phyloP scores from a whole-genome alignment of 2,797 vertebrate species.

The Rhabdophis nuchalis region DNA sequence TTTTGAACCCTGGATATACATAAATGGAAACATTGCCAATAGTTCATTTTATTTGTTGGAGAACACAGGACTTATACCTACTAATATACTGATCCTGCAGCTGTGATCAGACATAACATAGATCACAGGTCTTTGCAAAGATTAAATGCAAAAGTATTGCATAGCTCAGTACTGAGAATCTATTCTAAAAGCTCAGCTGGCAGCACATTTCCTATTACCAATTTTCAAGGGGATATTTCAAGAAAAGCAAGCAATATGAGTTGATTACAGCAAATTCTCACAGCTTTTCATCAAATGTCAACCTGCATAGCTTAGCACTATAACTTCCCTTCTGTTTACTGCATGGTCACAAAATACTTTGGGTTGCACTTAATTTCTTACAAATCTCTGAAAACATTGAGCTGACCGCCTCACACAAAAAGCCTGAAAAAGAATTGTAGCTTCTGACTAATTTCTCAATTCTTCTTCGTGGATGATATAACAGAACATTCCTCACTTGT shows the following conservation, averaged over 20 bases:
- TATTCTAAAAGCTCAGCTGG: not conserved
- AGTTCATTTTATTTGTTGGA: slow-evolving; percentile 4
- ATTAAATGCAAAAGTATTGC: slow-evolving; percentile 12
- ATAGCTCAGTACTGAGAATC: slow-evolving; percentile 1
- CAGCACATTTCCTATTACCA: not conserved
- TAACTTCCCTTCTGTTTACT: not conserved
- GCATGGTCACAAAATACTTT: not conserved
- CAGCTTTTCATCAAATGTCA: not conserved
- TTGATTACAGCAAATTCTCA: not conserved
- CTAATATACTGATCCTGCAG: not conserved
- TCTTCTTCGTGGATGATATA: not conserved
- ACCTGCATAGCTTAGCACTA: not conserved
- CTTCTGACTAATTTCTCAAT: not conserved
- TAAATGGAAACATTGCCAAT: slow-evolving; percentile 12
- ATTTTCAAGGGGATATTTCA: slow-evolving; percentile 13
- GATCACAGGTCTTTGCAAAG: slow-evolving; percentile 10
- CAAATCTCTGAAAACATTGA: slow-evolving; percentile 13
- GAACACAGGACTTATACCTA: not conserved
- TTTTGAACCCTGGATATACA: not conserved
- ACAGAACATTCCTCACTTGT: slow-evolving; percentile 11
- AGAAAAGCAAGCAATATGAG: not conserved
- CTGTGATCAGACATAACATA: not conserved
- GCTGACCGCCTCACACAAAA: slow-evolving; percentile 18
- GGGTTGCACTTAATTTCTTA: not conserved
- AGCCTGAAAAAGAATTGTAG: not conserved